Evolutionary conservation across 2,797 vertebrate species (phyloP).

Genomic region (Erithacus rubecula): DNA sequence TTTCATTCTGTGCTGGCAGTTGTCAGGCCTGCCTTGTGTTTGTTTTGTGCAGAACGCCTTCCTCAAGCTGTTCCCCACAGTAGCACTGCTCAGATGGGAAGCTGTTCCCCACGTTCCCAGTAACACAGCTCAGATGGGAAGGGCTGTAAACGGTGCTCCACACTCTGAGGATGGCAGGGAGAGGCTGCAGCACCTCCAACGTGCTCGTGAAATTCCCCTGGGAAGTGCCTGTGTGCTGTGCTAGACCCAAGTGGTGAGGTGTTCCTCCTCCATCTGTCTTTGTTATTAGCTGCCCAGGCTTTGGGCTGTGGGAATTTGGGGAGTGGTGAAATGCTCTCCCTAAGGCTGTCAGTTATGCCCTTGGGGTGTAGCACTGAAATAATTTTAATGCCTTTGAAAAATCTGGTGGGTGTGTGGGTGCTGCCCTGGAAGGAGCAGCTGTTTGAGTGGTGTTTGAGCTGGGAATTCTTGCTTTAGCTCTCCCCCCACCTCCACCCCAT

Average conservation of each 20-base stretch:
- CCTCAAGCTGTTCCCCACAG: background rate
- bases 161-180: background rate
- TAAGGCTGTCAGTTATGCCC: background rate
- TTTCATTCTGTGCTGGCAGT: background rate
- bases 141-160: background rate
- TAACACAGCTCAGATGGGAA: background rate
- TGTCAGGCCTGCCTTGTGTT: background rate
- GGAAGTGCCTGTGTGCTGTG: background rate
- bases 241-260: background rate
- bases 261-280: background rate
- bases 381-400: background rate
- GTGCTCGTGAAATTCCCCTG: background rate
- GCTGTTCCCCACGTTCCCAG: background rate
- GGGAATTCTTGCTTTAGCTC: background rate
- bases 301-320: background rate
- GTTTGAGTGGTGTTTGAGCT: background rate
- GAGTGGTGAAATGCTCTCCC: background rate
- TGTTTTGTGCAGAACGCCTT: background rate
- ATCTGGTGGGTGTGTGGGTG: rapidly evolving
- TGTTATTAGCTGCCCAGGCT: background rate
- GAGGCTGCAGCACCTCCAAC: background rate
- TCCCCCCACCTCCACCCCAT: rapidly evolving
- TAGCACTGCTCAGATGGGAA: background rate
- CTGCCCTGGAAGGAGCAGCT: background rate
- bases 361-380: background rate